Evolutionary conservation across 2,888 invertebrate species (phyloP).

Genomic region (Drosophila subsilvestris): DNA sequence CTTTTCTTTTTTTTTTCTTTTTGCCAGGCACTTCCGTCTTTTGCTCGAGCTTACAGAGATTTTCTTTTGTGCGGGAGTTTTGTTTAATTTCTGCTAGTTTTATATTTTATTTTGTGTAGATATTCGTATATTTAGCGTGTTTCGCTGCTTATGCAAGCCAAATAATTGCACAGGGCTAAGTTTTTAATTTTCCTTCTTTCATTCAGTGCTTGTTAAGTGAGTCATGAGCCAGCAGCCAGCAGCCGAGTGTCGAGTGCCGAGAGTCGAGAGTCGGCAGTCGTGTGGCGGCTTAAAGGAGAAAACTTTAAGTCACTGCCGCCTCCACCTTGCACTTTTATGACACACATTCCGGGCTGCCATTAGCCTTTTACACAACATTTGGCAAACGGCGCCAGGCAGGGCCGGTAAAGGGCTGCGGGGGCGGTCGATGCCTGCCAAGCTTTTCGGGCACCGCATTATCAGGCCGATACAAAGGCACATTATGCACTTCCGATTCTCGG

Average conservation of each 20-base stretch:
- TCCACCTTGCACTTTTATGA: constrained; percentile 67
- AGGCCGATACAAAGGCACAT: constrained; percentile 76
- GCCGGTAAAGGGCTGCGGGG: constrained; percentile 15
- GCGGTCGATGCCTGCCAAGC: constrained; percentile 62
- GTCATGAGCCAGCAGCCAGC: constrained; percentile 22
- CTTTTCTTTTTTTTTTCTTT: background rate
- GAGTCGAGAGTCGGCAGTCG: background rate
- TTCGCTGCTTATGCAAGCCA: constrained; percentile 64
- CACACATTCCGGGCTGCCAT: constrained; percentile 61
- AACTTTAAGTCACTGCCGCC: constrained; percentile 23
- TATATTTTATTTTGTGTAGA: constrained; percentile 29
- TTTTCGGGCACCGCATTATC: constrained; percentile 69
- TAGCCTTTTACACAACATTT: constrained; percentile 76
- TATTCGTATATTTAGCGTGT: constrained; percentile 22
- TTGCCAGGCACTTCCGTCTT: constrained; percentile 8
- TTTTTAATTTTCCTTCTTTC: constrained; percentile 64
- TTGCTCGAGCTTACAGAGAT: constrained; percentile 43
- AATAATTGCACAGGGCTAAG: constrained; percentile 70
- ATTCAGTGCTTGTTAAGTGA: constrained; percentile 39
- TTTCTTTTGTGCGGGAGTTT: constrained; percentile 55
- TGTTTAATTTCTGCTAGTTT: constrained; percentile 68
- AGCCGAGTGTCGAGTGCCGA: background rate
- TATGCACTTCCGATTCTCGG: constrained; percentile 73
- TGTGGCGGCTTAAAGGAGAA: constrained; percentile 27
- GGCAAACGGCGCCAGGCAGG: constrained; percentile 61